Base-by-base conservation (phyloP, 1,140 invertebrate genomes). In the Lordiphosa stackelbergi region DNA sequence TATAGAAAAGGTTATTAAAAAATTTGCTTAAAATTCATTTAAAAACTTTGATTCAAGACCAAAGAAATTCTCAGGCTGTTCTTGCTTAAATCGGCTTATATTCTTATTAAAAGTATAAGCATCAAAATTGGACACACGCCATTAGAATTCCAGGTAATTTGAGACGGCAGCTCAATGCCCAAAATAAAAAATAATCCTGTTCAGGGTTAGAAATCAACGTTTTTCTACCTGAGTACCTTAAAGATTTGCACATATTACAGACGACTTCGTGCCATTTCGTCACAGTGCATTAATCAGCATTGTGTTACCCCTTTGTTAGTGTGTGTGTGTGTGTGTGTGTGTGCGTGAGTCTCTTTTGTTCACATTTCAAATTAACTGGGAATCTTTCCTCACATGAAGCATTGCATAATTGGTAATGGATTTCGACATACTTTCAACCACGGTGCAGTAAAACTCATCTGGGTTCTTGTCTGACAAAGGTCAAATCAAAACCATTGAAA, bases 261-360 rank as follows among this genome's bases (percentile, higher is more conserved):
- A 34, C 40, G 34, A 51, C 51, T 46, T 52, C 36, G 19, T 45
- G 28, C 10, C 37, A 71, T 75, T 75, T 81, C 63, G 62, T 75
- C 46, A 72, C 77, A 83, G 59, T 59, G 51, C 42, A 83, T 81
- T 71, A 81, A 81, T 79, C 66, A 74, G 59, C 62, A 56, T 58
- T 71, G 49, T 24, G 37, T 62, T 55, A 36, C 38, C 19, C 58
- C 38, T 37, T 57, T 60, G 47, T 53, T 38, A 16, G 16, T 1
- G 2, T 16, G 16, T 59, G 5, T 7, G 24, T 7, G 22, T 22
- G 4, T 3, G 22, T 22, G 22, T 7, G 24, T 28, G 24, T 28
- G 24, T 28, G 24, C 8, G 28, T 2, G 28, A 59, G 41, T 45
- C 40, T 45, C 35, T 22, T 13, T 52, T 53, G 46, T 42, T 48